A percentile compares a stretch with the other conserved stretches of the same genome.
These are phyloP conservation scores for Lycocorax pyrrhopterus DNA, from an alignment of 2,113 vertebrate species.

Conservation along the genomic window DNA sequence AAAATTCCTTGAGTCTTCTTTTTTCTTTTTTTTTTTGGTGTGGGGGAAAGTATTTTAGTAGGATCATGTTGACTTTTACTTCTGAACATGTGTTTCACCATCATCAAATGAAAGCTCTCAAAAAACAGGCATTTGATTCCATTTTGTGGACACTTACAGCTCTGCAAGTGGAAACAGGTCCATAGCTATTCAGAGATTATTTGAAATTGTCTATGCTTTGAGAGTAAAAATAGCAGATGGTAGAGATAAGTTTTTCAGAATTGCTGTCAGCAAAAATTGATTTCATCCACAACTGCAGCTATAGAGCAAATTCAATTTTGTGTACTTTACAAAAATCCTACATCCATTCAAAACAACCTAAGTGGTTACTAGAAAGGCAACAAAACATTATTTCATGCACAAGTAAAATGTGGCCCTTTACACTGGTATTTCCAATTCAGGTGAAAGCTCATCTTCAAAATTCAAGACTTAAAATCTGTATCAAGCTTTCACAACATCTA, in stretches of 20 bases:
- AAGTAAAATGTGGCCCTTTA: not conserved
- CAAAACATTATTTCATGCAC: not conserved
- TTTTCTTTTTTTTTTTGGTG: not conserved
- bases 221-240: not conserved
- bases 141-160: not conserved
- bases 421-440: not conserved
- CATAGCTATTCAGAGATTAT: not conserved
- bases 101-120: not conserved
- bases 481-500: not conserved
- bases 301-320: not conserved
- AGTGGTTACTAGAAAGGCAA: not conserved
- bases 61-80: not conserved
- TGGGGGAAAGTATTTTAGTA: not conserved
- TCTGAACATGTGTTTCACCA: not conserved
- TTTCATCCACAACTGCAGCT: not conserved
- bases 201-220: not conserved
- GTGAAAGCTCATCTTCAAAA: not conserved
- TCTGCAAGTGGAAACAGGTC: not conserved
- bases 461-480: not conserved
- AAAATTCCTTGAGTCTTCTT: not conserved
- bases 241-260: not conserved
- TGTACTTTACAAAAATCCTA: not conserved
- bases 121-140: not conserved
- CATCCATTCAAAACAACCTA: not conserved
- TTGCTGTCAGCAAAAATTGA: not conserved